phyloP scores from a whole-genome alignment of 2,888 invertebrate genomes.

The Pristionchus japonicus region DNA sequence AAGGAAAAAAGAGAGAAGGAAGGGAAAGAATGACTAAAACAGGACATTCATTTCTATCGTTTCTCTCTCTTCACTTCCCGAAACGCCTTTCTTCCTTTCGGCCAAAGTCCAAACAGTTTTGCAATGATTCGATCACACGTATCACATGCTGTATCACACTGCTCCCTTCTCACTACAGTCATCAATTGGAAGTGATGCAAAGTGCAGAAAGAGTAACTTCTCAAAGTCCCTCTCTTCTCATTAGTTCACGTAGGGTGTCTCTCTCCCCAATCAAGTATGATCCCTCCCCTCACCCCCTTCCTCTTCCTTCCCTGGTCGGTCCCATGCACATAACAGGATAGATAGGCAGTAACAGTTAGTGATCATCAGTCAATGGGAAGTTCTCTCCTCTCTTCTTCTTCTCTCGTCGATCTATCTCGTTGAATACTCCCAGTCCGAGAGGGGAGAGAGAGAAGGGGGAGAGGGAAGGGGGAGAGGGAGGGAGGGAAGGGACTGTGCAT shows the following conservation, averaged over 20 bases:
- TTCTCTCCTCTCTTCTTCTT: neutral
- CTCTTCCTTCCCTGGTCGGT: neutral
- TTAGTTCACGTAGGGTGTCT: neutral
- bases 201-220: neutral
- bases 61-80: neutral
- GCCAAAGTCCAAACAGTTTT: neutral
- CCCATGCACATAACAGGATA: conserved; percentile 32
- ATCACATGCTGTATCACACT: neutral
- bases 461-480: neutral
- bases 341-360: conserved; percentile 23
- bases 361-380: neutral
- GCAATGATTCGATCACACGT: neutral
- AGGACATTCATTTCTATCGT: conserved; percentile 33
- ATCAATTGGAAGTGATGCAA: neutral
- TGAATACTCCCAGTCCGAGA: neutral
- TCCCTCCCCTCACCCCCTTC: conserved; percentile 1
- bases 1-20: conserved; percentile 7
- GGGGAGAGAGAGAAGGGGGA: too few species aligned
- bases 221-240: conserved; percentile 7
- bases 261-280: conserved; percentile 27
- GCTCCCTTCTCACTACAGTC: neutral
- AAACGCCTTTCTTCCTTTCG: neutral
- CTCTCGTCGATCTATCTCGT: neutral
- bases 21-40: conserved; percentile 23
- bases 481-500: neutral